Evolutionary conservation across 2,797 vertebrate genomes (phyloP).

Genomic region (Lindbergichthys nudifrons): DNA sequence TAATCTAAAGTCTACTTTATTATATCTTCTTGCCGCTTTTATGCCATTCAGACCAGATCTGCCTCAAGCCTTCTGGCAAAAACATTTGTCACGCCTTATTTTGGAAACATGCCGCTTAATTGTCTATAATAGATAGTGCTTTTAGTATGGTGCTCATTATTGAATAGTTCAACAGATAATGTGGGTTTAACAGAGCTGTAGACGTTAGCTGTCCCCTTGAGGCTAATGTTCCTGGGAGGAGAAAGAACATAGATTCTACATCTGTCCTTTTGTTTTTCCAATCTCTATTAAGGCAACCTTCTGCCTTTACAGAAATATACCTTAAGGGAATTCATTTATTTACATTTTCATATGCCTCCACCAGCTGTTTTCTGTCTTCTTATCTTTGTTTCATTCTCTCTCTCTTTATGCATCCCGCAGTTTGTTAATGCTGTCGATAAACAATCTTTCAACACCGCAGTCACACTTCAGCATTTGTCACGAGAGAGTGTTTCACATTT

Average conservation of each 20-base stretch:
- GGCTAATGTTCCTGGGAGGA: slow-evolving; percentile 55
- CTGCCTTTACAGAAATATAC: slow-evolving; percentile 26
- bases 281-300: slow-evolving; percentile 51
- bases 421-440: slow-evolving; percentile 56
- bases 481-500: slow-evolving; percentile 60
- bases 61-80: slow-evolving; percentile 21
- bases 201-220: slow-evolving; percentile 46
- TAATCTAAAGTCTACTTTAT: slow-evolving; percentile 26
- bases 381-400: slow-evolving; percentile 15
- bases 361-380: slow-evolving; percentile 70
- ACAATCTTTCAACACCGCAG: slow-evolving; percentile 56
- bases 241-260: slow-evolving; percentile 44
- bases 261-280: slow-evolving; percentile 56
- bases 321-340: slow-evolving; percentile 61
- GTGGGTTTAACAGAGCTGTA: slow-evolving; percentile 35
- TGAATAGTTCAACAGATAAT: slow-evolving; percentile 57
- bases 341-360: slow-evolving; percentile 59
- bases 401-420: slow-evolving; percentile 30
- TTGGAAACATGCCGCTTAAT: slow-evolving; percentile 51
- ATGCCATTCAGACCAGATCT: slow-evolving; percentile 9
- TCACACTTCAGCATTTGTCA: slow-evolving; percentile 67
- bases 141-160: slow-evolving; percentile 45
- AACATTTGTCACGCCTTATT: slow-evolving; percentile 42
- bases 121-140: slow-evolving; percentile 25
- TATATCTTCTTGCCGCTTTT: slow-evolving; percentile 19